These are phyloP conservation scores for Chironomus tepperi DNA, from an alignment of 1,140 invertebrate genomes.

Conservation along the genomic window DNA sequence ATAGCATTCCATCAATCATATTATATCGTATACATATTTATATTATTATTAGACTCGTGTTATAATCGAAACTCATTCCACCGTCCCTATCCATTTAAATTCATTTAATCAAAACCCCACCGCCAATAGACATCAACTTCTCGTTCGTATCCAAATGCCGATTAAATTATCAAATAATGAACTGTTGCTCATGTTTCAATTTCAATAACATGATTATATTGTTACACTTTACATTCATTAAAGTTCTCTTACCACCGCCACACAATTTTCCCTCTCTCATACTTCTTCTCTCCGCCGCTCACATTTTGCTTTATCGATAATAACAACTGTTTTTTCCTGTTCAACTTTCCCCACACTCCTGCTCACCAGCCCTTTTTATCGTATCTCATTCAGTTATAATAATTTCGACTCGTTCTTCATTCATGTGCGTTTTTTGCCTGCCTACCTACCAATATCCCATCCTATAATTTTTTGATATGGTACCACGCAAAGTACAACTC, in stretches of 20 bases:
- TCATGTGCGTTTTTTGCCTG: no score
- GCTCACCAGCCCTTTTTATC: no score
- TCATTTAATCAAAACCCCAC: no score
- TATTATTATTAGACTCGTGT: no score
- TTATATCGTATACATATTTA: no score
- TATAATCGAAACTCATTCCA: no score
- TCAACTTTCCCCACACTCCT: not conserved
- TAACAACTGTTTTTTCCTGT: not conserved
- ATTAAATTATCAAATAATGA: constrained; percentile 23
- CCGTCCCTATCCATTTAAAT: no score
- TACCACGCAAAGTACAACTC: not conserved
- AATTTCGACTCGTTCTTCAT: no score
- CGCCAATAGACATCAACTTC: no score
- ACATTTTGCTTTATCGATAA: not conserved
- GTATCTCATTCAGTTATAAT: no score
- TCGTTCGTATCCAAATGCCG: not conserved
- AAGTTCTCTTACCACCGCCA: not conserved
- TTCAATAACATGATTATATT: constrained; percentile 22
- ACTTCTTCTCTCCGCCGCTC: not conserved
- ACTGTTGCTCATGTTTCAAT: constrained; percentile 24
- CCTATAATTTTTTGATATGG: not conserved
- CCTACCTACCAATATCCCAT: no score
- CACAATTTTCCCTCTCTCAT: not conserved
- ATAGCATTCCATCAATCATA: no score
- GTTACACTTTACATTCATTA: constrained; percentile 22